Evolutionary conservation across 35 echinoderm and acorn worm species (phyloP).

Genomic region (Apostichopus japonicus): DNA sequence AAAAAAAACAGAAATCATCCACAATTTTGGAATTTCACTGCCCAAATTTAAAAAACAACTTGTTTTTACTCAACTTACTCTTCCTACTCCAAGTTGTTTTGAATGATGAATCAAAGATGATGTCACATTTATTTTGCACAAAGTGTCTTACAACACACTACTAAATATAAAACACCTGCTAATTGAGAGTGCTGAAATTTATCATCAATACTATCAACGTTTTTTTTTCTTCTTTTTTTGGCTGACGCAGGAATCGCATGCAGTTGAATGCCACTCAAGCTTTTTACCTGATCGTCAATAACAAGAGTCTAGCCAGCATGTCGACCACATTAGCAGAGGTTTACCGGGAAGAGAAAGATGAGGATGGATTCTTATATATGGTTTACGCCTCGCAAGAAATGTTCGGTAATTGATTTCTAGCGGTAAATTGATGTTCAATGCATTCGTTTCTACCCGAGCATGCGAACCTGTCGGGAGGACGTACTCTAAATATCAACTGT

Average conservation of each 20-base stretch:
- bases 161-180: too few species aligned
- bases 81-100: too few species aligned
- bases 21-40: too few species aligned
- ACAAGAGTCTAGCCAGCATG: slow-evolving; percentile 99
- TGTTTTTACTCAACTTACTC: too few species aligned
- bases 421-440: neutral
- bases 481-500: neutral
- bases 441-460: neutral
- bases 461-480: neutral
- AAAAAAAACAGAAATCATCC: too few species aligned
- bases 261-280: slow-evolving; percentile 97
- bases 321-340: slow-evolving; percentile 94
- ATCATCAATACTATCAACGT: too few species aligned
- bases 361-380: slow-evolving; percentile 99
- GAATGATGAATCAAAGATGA: too few species aligned
- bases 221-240: too few species aligned
- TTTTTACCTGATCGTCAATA: slow-evolving; percentile 98
- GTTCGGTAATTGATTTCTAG: slow-evolving; percentile 79
- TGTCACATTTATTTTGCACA: too few species aligned
- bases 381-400: slow-evolving; percentile 99
- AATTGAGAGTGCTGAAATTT: too few species aligned
- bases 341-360: slow-evolving; percentile 98
- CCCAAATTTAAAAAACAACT: too few species aligned
- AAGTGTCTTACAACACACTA: too few species aligned
- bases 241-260: slow-evolving; percentile 88